These are phyloP conservation scores for Ladona fulva DNA, from an alignment of 1,140 invertebrate species.

Conservation along the genomic window DNA sequence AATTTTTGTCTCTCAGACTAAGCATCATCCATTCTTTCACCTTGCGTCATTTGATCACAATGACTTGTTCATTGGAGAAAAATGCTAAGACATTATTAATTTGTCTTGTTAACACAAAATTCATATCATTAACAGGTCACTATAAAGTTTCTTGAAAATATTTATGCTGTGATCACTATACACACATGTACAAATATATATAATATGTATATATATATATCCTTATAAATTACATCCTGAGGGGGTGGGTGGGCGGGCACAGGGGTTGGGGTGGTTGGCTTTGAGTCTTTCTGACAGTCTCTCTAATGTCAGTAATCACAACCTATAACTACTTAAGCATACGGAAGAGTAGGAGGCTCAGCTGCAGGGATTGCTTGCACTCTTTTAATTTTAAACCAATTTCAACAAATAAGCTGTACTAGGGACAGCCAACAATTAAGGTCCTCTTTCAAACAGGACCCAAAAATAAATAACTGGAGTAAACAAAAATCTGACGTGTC, in stretches of 20 bases:
- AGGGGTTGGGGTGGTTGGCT: neutral
- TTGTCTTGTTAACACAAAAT: neutral
- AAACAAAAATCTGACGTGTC: too few species aligned
- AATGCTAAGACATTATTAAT: neutral
- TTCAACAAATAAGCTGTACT: neutral
- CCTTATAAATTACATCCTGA: constrained; percentile 10
- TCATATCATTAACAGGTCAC: neutral
- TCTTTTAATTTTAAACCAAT: neutral
- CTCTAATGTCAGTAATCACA: neutral
- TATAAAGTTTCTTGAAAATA: constrained; percentile 5
- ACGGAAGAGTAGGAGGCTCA: neutral
- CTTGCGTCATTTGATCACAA: neutral
- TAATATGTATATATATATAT: neutral
- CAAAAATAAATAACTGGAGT: too few species aligned
- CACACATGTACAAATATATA: constrained; percentile 7
- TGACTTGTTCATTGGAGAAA: neutral
- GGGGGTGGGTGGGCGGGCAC: neutral
- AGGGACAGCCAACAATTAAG: neutral
- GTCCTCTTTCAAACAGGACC: too few species aligned
- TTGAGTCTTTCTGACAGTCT: neutral
- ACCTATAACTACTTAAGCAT: neutral
- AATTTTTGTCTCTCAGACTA: neutral
- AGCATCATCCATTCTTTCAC: neutral
- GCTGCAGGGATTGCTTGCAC: neutral
- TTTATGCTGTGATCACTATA: constrained; percentile 10